Base-by-base conservation (phyloP, 2,113 vertebrate species). In the Serinus canaria region DNA sequence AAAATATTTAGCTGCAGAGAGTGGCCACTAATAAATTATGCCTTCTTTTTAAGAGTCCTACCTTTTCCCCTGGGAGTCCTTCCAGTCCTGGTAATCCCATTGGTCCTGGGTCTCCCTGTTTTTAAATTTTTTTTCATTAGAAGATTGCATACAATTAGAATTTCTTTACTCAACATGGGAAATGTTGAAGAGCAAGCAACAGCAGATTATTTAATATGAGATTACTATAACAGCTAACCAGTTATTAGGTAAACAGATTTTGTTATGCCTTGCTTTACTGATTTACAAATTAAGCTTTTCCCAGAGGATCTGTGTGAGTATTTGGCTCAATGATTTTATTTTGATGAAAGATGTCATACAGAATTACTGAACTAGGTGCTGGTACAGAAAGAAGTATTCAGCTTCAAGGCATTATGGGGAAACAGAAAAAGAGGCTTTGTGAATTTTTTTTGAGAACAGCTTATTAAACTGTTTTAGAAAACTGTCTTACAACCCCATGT, bases 21-120 rank as follows among this genome's bases (percentile, higher is more conserved):
- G 21, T 3, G 20, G 18, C 31, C 23, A 53, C 23, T 66, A 74
- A 52, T 37, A 63, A 88, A 41, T 22, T 20, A 20, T 25, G 12
- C 35, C 7, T 37, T 72, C 16, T 67, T 69, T 72, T 70, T 30
- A 62, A 37, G 6, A 58, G 33, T 87, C 97, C 90, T 98, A 99
- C 99, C 99, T 99, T 99, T 96, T 98, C 95, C 79, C 99, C 99
- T 75, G 98, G 98, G 81, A 99, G 98, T 83, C 99, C 99, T 98
- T 99, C 99, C 68, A 99, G 97, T 84, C 99, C 99, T 63, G 99
- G 99, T 94, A 99, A 97, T 90, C 99, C 99, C 99, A 99, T 99
- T 6, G 98, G 97, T 83, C 99, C 99, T 28, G 98, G 98, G 67
- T 99, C 99, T 62, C 99, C 99, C 99, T 99, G 60, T 41, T 41